Evolutionary conservation across 1,140 invertebrate species (phyloP).

Genomic region (Ylistrum balloti): DNA sequence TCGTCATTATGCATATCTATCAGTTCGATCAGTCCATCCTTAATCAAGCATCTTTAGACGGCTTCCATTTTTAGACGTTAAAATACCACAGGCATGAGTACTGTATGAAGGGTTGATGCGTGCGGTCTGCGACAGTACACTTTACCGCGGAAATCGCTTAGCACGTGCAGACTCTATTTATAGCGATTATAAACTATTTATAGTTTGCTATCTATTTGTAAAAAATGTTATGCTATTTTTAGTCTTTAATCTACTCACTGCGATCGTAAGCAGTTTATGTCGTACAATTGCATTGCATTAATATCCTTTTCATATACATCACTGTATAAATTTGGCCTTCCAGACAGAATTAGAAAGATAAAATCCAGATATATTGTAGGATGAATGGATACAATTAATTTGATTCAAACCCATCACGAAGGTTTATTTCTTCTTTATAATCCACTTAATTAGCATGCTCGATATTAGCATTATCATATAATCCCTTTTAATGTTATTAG

Average conservation of each 20-base stretch:
- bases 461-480: too few relatives aligned
- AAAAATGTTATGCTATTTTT: background rate
- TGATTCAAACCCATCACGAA: too few relatives aligned
- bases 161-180: constrained; percentile 7
- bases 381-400: background rate
- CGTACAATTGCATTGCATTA: background rate
- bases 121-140: background rate
- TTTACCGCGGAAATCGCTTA: background rate
- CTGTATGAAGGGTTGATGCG: background rate
- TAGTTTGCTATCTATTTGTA: background rate
- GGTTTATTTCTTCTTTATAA: too few relatives aligned
- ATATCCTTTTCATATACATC: too few relatives aligned
- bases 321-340: background rate
- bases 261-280: background rate
- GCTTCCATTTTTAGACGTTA: background rate
- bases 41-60: background rate
- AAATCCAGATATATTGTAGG: background rate
- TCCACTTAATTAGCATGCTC: too few relatives aligned
- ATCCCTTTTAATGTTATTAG: too few relatives aligned
- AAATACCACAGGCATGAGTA: background rate
- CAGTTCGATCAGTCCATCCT: too few relatives aligned
- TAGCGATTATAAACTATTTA: constrained; percentile 2
- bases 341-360: background rate
- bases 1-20: too few relatives aligned
- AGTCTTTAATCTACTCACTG: background rate